Evolutionary conservation across 1,140 invertebrate species (phyloP).

Genomic region (Conus ventricosus): DNA sequence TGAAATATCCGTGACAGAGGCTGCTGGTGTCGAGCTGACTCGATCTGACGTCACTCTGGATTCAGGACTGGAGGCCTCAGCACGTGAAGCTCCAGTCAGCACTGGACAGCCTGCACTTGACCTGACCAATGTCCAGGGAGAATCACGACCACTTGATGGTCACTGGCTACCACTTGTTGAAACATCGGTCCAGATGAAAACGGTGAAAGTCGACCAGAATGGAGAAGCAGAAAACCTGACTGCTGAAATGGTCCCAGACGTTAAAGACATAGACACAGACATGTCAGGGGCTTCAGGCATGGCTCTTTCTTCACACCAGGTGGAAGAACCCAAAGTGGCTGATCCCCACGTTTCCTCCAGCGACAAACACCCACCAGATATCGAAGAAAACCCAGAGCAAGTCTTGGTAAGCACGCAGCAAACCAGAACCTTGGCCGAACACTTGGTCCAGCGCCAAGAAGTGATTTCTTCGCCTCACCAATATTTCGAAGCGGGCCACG

Average conservation of each 20-base stretch:
- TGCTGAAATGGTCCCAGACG: too few relatives aligned
- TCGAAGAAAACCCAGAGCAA: not conserved
- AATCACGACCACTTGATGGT: too few relatives aligned
- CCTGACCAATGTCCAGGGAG: not conserved
- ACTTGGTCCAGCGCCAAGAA: not conserved
- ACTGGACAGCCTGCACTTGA: not conserved
- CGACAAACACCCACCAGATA: too few relatives aligned
- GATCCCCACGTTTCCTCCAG: too few relatives aligned
- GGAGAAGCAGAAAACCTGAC: too few relatives aligned
- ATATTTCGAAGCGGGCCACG: slow-evolving; percentile 2
- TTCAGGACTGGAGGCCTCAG: not conserved
- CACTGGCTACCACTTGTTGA: not conserved
- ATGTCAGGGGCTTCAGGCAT: too few relatives aligned
- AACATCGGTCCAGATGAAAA: not conserved
- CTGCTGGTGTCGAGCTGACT: not conserved
- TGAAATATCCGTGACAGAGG: not conserved
- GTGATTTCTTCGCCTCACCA: slow-evolving; percentile 9
- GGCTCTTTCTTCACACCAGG: too few relatives aligned
- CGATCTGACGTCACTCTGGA: not conserved
- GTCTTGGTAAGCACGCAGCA: not conserved
- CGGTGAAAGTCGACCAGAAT: too few relatives aligned
- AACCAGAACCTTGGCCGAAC: slow-evolving; percentile 9
- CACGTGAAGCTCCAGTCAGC: not conserved
- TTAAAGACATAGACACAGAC: too few relatives aligned
- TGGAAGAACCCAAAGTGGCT: too few relatives aligned